Conservation (phyloP, 2,797 vertebrate species). For the Galago senegalensis region DNA sequence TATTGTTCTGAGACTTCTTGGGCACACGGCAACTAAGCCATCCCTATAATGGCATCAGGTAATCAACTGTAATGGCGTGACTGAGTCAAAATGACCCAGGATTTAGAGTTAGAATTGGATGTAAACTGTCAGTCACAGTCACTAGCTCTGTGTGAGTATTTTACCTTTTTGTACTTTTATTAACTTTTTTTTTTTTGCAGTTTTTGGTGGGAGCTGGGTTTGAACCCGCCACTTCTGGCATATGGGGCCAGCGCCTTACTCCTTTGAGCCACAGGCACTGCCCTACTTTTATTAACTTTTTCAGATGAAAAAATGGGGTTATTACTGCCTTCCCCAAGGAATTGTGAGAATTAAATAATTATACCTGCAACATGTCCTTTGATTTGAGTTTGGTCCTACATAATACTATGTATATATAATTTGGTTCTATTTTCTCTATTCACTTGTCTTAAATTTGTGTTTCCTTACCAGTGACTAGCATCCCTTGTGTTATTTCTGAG, state of each 20-base stretch:
- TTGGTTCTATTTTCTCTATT: conserved; percentile 21
- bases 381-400: background rate
- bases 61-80: background rate
- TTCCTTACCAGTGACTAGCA: background rate
- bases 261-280: too few relatives aligned
- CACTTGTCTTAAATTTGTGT: background rate
- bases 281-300: background rate
- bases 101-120: background rate
- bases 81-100: background rate
- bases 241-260: too few relatives aligned
- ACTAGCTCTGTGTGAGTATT: background rate
- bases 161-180: background rate
- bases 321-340: background rate
- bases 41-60: background rate
- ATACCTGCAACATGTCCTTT: background rate
- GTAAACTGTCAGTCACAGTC: background rate
- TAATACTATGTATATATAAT: background rate
- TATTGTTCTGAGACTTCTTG: background rate
- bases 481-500: background rate
- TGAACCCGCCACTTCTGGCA: too few relatives aligned
- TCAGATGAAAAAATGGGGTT: background rate
- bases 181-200: background rate
- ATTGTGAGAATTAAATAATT: background rate
- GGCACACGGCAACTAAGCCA: background rate
- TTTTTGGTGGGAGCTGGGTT: too few relatives aligned